Evolutionary conservation across 2,113 vertebrate species (phyloP).

Genomic region (Cryptotis parvus): DNA sequence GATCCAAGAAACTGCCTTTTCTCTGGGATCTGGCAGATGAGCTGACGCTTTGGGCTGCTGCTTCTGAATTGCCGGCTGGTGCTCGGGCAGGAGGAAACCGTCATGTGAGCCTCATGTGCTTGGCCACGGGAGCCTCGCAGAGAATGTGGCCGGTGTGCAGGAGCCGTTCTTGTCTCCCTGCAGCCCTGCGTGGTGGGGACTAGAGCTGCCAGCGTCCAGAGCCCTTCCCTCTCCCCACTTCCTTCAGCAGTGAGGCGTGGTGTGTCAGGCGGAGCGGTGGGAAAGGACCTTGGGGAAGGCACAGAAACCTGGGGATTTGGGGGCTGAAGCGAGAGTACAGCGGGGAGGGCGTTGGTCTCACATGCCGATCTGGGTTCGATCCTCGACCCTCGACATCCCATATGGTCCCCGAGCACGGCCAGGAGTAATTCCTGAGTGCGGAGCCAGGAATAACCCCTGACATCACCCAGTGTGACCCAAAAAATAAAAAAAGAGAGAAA

Average conservation of each 20-base stretch:
- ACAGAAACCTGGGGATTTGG: background rate
- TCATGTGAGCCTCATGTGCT: conserved; percentile 1
- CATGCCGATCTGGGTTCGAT: too few relatives aligned
- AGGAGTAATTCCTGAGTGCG: too few relatives aligned
- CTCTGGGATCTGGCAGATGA: background rate
- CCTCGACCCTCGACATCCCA: too few relatives aligned
- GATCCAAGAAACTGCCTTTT: background rate
- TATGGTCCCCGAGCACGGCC: too few relatives aligned
- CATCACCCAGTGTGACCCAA: too few relatives aligned
- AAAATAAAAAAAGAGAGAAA: too few relatives aligned
- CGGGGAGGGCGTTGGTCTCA: too few relatives aligned
- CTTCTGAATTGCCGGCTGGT: background rate
- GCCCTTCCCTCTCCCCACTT: background rate
- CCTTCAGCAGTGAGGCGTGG: background rate
- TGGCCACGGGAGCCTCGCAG: background rate
- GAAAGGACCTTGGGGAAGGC: background rate
- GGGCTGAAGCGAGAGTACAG: too few relatives aligned
- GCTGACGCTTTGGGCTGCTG: background rate
- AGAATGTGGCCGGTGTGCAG: background rate
- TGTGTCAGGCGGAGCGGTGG: too few relatives aligned
- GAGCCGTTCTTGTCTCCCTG: background rate
- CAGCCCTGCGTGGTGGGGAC: background rate
- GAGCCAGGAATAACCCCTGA: too few relatives aligned
- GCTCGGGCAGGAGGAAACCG: background rate
- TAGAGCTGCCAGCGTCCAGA: background rate